These are phyloP conservation scores for Potamarius usumacintae DNA, from an alignment of 2,113 vertebrate species.

Conservation along the genomic window DNA sequence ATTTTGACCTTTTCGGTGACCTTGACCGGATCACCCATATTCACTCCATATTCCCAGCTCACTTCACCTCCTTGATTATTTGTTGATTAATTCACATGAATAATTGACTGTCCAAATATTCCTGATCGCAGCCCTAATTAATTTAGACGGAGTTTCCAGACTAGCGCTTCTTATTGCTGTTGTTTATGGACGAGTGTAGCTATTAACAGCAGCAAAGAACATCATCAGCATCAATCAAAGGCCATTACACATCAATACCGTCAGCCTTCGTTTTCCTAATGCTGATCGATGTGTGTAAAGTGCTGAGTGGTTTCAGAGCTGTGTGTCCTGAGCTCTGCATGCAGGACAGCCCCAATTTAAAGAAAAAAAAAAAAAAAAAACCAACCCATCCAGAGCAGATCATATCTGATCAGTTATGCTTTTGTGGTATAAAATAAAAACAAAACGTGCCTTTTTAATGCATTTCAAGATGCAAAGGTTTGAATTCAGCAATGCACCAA, in stretches of 20 bases:
- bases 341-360: neutral
- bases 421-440: neutral
- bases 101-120: neutral
- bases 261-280: conserved; percentile 20
- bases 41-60: too few relatives aligned
- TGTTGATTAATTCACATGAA: neutral
- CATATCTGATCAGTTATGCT: neutral
- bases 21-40: too few relatives aligned
- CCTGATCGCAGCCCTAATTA: neutral
- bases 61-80: neutral
- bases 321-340: neutral
- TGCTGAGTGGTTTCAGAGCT: neutral
- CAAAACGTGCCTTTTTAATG: neutral
- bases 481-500: neutral
- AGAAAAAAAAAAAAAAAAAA: neutral
- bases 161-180: neutral
- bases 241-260: conserved; percentile 28
- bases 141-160: neutral
- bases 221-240: conserved; percentile 55
- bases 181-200: neutral
- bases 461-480: neutral
- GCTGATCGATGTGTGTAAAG: conserved; percentile 47
- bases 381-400: neutral
- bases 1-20: too few relatives aligned
- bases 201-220: conserved; percentile 32